These are phyloP conservation scores for Ladona fulva DNA, from an alignment of 1,140 invertebrate species.

Conservation along the genomic window DNA sequence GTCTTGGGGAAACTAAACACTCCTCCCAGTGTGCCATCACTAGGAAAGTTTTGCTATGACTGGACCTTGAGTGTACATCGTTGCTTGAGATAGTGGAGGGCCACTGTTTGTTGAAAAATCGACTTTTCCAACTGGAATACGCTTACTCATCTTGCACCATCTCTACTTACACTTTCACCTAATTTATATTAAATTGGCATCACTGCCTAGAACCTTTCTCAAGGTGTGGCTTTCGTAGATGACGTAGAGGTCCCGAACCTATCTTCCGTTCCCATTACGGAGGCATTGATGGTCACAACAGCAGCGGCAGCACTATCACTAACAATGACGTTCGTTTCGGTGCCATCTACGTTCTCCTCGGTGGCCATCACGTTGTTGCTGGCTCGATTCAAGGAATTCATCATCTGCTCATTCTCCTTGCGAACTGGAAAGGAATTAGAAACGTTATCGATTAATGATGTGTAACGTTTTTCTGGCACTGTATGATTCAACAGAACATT, in stretches of 20 bases:
- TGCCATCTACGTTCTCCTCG: background rate
- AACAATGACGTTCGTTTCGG: background rate
- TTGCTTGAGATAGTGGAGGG: slow-evolving; percentile 3
- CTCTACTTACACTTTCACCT: background rate
- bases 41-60: background rate
- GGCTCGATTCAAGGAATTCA: slow-evolving; percentile 39
- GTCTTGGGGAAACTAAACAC: background rate
- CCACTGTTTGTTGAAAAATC: background rate
- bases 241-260: background rate
- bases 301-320: background rate
- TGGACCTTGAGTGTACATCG: background rate
- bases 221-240: background rate
- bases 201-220: background rate
- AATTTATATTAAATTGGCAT: background rate
- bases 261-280: background rate
- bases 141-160: background rate
- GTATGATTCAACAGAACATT: too few relatives aligned
- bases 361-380: slow-evolving; percentile 13
- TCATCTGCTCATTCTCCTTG: slow-evolving; percentile 40
- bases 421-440: slow-evolving; percentile 35
- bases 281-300: background rate
- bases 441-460: background rate
- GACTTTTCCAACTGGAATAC: slow-evolving; percentile 1
- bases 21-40: background rate
- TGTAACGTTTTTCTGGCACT: too few relatives aligned